Conservation (phyloP, 2,113 vertebrate genomes). For the Ctenomys sociabilis region DNA sequence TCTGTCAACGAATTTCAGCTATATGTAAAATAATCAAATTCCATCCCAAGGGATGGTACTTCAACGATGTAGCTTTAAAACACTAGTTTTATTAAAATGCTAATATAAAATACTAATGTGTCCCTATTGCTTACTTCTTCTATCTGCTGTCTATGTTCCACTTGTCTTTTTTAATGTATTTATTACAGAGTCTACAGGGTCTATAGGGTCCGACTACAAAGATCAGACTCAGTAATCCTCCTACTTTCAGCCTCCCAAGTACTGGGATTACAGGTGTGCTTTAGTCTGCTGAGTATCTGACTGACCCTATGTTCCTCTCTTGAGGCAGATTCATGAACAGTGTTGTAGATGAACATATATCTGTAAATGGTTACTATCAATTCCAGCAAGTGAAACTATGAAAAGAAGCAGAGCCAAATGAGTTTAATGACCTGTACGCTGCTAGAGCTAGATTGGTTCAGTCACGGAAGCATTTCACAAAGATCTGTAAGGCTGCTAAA, state of each 20-base stretch:
- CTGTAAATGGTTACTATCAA: background rate
- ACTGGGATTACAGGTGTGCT: too few species aligned
- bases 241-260: too few species aligned
- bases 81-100: background rate
- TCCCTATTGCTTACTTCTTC: conserved; percentile 1
- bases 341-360: background rate
- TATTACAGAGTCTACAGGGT: too few species aligned
- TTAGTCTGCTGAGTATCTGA: too few species aligned
- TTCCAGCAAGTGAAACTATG: background rate
- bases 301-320: too few species aligned
- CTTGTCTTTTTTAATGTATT: too few species aligned
- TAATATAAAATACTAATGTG: background rate
- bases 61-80: background rate
- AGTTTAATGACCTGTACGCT: conserved; percentile 21
- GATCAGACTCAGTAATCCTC: too few species aligned
- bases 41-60: background rate
- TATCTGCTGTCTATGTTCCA: background rate
- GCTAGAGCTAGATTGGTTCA: background rate
- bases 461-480: background rate
- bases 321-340: background rate
- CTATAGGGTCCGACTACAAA: too few species aligned
- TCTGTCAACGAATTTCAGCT: conserved; percentile 40
- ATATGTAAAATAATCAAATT: conserved; percentile 37
- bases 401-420: background rate
- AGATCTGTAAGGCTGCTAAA: background rate